Evolutionary conservation across 2,888 invertebrate genomes (phyloP), one percentile per base, ranked within the genome.

Genomic region (Teinopalpus imperialis): DNA sequence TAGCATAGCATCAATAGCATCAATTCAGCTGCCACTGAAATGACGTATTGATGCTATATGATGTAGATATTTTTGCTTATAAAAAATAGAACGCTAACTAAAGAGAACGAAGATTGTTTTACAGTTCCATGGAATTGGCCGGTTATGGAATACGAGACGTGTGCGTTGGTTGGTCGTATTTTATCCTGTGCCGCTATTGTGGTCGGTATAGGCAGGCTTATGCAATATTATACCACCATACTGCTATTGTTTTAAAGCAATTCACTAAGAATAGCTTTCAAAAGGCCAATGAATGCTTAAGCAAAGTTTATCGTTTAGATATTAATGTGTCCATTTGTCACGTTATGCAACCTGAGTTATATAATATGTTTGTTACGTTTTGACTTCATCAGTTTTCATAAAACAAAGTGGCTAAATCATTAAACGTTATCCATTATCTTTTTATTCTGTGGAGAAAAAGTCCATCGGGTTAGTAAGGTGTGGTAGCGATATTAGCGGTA

Each of bases 231-330:
- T 9, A 36, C 10, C 8, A 3, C 18, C 26, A 27, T 7, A 7
- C 21, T 5, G 21, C 8, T 20, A 30, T 40, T 40, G 39, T 40
- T 40, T 20, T 40, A 1, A 27, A 27, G 12, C 20, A 39, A 29
- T 20, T 13, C 20, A 10, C 9, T 12, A 30, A 21, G 12, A 13
- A 21, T 21, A 21, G 29, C 39, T 21, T 40, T 40, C 14, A 21
- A 30, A 30, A 27, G 10, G 21, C 34, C 21, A 40, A n/a, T 21
- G 8, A 21, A 9, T 7, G 20, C 6, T 20, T 40, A 2, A 30
- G n/a, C 20, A 20, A 6, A 5, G 14, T n/a, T 30, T 13, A 21
- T 37, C 26, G 26, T 37, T 18, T 12, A 27, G 7, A 16, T 35
- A 18, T 20, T 3, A 3, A 10, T 20, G 20, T 9, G 18, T 32